Evolutionary conservation across 2,797 vertebrate genomes (phyloP).

Genomic region (Clarias platycephalus): DNA sequence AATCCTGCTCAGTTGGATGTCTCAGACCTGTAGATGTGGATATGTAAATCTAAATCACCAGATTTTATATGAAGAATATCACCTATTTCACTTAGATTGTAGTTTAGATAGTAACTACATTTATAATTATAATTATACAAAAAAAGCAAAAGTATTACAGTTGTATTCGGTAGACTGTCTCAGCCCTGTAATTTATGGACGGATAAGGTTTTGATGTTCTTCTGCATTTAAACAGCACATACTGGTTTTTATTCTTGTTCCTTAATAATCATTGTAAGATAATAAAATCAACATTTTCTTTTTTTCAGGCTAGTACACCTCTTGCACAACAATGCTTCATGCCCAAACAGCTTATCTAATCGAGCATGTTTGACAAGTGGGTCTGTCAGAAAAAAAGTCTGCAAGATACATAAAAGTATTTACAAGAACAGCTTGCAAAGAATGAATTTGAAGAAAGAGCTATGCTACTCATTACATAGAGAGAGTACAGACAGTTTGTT

Average conservation of each 20-base stretch:
- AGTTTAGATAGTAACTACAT: not conserved
- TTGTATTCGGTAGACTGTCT: not conserved
- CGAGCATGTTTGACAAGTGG: conserved; percentile 12
- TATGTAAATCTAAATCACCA: not conserved
- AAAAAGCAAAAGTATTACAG: not conserved
- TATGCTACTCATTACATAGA: not conserved
- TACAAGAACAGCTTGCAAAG: not conserved
- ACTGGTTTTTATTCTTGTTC: not conserved
- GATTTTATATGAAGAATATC: not conserved
- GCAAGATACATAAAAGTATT: not conserved
- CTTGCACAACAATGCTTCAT: not conserved
- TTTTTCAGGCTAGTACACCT: not conserved
- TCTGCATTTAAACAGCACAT: not conserved
- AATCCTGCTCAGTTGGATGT: not conserved
- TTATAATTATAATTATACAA: too few relatives aligned
- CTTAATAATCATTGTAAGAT: not conserved
- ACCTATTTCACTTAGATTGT: not conserved
- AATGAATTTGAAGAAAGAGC: not conserved
- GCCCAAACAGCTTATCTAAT: not conserved
- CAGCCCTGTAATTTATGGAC: not conserved
- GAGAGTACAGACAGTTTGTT: conserved; percentile 16
- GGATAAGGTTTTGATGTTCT: not conserved
- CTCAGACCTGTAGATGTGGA: not conserved
- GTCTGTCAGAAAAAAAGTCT: not conserved
- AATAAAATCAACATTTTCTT: not conserved